Conservation (phyloP, 2,113 vertebrate species). For the Melanocharis versteri region DNA sequence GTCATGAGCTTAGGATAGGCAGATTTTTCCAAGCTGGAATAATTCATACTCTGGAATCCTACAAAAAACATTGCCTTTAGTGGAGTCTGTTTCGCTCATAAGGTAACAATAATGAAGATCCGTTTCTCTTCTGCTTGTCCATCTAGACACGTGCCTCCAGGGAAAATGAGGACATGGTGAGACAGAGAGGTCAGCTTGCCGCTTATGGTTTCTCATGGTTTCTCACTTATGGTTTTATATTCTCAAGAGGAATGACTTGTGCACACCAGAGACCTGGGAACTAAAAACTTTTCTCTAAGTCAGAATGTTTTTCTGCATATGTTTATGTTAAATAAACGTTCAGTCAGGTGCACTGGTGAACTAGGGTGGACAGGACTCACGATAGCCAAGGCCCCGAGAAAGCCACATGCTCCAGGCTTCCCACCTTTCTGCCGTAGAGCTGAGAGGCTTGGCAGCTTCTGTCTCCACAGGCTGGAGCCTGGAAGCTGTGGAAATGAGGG, state of each 20-base stretch:
- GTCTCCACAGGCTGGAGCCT: not conserved
- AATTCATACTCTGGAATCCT: not conserved
- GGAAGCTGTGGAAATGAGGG: not conserved
- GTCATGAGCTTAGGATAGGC: not conserved
- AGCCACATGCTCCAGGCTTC: not conserved
- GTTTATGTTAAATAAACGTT: not conserved
- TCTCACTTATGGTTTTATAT: not conserved
- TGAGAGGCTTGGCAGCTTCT: not conserved
- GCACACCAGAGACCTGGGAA: not conserved
- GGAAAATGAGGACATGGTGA: not conserved
- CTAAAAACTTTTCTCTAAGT: not conserved
- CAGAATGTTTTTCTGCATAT: not conserved
- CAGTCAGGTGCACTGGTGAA: not conserved
- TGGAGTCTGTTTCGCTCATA: not conserved
- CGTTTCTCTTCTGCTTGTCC: not conserved
- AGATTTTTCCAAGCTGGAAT: not conserved
- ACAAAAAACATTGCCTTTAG: not conserved
- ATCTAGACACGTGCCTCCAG: not conserved
- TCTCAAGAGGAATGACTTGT: not conserved
- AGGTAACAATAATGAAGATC: not conserved
- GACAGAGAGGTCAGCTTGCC: not conserved
- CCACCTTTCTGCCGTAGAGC: not conserved
- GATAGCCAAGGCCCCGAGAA: not conserved
- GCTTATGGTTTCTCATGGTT: rapidly evolving
- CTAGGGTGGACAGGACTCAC: not conserved